Evolutionary conservation across 2,113 vertebrate genomes (phyloP).

Genomic region (Chionis minor): DNA sequence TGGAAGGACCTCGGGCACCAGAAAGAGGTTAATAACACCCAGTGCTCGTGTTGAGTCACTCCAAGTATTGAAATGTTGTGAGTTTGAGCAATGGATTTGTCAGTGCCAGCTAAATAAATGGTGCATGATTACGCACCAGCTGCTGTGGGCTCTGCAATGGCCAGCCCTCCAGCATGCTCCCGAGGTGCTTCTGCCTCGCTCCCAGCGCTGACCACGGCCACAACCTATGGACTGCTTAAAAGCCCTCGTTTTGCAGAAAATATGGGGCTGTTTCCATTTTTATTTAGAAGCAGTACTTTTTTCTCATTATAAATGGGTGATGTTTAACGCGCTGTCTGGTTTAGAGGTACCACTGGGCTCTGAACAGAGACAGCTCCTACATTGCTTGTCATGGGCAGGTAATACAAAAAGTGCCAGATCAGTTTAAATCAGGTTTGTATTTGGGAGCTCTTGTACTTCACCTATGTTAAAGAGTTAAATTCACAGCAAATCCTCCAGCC

Average conservation of each 20-base stretch:
- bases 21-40: background rate
- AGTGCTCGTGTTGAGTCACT: background rate
- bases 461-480: background rate
- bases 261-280: background rate
- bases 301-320: background rate
- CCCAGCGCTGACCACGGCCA: rapidly evolving
- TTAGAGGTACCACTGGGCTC: background rate
- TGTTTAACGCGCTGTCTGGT: background rate
- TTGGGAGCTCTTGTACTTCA: background rate
- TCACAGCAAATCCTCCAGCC: background rate
- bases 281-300: background rate
- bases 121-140: rapidly evolving
- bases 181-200: rapidly evolving
- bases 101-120: background rate
- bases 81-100: background rate
- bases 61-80: background rate
- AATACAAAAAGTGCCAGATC: background rate
- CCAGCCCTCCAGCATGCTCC: rapidly evolving
- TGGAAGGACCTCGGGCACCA: background rate
- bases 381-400: background rate
- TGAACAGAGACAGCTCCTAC: background rate
- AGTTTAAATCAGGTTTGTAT: background rate
- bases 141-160: background rate
- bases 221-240: background rate
- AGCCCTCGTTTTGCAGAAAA: background rate